A percentile compares a stretch with the other conserved stretches of the same genome.
These are phyloP conservation scores for Calephelis perditalis DNA, from an alignment of 2,888 invertebrate genomes.

Conservation along the genomic window DNA sequence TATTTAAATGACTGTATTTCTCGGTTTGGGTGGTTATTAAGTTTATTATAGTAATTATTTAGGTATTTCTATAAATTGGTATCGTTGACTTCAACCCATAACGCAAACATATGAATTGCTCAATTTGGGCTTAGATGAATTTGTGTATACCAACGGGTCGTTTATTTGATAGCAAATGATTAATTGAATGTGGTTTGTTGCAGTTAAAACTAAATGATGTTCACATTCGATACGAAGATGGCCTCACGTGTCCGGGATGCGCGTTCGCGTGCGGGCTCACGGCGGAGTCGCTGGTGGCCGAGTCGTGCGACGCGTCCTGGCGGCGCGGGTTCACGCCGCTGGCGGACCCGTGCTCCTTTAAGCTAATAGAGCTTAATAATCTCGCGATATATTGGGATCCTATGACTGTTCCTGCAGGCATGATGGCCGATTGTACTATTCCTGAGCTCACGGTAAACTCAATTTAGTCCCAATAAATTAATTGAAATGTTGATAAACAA, in stretches of 20 bases:
- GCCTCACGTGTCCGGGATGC: constrained; percentile 81
- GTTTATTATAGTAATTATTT: no score
- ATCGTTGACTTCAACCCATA: no score
- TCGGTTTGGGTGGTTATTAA: no score
- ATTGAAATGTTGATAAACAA: no score
- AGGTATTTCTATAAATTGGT: no score
- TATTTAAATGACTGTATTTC: no score
- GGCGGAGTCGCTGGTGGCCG: constrained; percentile 91
- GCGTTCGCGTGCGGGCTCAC: constrained; percentile 92
- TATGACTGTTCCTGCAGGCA: constrained; percentile 75
- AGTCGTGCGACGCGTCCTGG: constrained; percentile 96
- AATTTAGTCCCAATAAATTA: neutral
- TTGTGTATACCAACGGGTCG: no score
- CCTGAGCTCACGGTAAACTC: constrained; percentile 82
- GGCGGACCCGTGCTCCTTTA: constrained; percentile 84
- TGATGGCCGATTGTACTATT: constrained; percentile 81
- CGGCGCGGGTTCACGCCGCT: constrained; percentile 83
- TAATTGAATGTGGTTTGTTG: neutral
- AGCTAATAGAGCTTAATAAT: constrained; percentile 92
- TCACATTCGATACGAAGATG: constrained; percentile 97
- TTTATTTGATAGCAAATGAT: no score
- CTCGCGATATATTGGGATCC: constrained; percentile 95
- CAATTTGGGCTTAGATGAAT: no score
- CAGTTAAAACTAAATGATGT: constrained; percentile 95
- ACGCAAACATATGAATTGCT: no score